Base-by-base conservation (phyloP, 2,888 invertebrate genomes). In the Epinotia brunnichana region DNA sequence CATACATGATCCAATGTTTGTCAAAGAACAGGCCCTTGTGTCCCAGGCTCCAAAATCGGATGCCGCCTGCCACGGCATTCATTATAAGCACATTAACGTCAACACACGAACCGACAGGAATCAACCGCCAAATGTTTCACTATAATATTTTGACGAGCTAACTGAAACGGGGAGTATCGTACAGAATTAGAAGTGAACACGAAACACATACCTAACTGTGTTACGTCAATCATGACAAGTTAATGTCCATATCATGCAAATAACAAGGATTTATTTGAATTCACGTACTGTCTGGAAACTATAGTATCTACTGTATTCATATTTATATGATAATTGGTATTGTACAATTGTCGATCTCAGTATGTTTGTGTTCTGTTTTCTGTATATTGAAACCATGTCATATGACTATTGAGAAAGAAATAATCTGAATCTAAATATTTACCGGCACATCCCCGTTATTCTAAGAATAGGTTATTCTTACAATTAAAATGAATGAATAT, bases 21-120 rank as follows among this genome's bases (percentile, higher is more conserved):
- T 41, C 24, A 35, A 39, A 35, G 29, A 11, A 15, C 4, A 9
- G 4, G 21, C 2, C 61, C 29, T 17, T 62, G 72, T 62, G 67
- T 72, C 67, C 51, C 51, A 68, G 63, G 61, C 56, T 57, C 21
- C 21, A 39, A 57, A 69, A 41, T 63, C 57, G 15, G 57, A 73
- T 53, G 56, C 57, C 73, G 41, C 53, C 69, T 62, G 62, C 57
- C 73, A 59, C 68, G 29, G 68, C 68, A 78, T 79, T 81, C 76
- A 80, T 82, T 80, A 82, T 77, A 80, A 82, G 77, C 78, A 79
- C 78, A 78, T 82, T 79, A 80, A 77, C 76, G 78, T 77, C 74
- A 74, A 75, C 78, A 74, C 75, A 75, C 75, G 77, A 74, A 74
- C 74, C 62, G 48, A 57, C 73, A 63, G 63, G 29, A 74, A 44